Conservation (phyloP, 2,113 vertebrate genomes). For the Pterocles burchelli region DNA sequence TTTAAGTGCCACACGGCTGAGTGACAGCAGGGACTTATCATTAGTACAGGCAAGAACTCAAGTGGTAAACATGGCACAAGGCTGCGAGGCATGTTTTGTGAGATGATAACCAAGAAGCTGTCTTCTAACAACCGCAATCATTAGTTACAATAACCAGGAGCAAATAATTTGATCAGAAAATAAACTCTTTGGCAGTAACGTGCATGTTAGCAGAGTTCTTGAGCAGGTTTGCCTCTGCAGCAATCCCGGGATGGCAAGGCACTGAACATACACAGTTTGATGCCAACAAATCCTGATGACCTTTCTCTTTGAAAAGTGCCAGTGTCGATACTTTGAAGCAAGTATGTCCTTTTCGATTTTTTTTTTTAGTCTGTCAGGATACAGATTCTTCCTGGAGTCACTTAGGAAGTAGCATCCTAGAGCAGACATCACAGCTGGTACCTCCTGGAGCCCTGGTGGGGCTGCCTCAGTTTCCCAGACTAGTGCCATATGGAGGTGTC, state of each 20-base stretch:
- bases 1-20: background rate
- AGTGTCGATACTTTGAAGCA: background rate
- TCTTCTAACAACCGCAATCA: background rate
- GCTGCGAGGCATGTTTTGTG: background rate
- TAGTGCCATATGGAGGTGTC: background rate
- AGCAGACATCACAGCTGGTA: background rate
- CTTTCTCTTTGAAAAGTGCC: background rate
- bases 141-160: background rate
- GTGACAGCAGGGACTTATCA: background rate
- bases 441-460: background rate
- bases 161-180: background rate
- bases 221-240: background rate
- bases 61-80: background rate
- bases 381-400: background rate
- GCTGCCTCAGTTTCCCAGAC: background rate
- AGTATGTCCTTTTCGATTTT: background rate
- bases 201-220: background rate
- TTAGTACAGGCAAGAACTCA: background rate
- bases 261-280: accelerated
- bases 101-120: background rate
- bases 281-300: background rate
- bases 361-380: background rate
- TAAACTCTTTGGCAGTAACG: background rate
- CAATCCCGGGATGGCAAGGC: background rate
- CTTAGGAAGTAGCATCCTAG: background rate